Percentiles rank a stretch among this genome's conserved stretches.
These are phyloP conservation scores for Aphaenogaster floridana DNA, from an alignment of 1,140 invertebrate genomes.

Conservation along the genomic window DNA sequence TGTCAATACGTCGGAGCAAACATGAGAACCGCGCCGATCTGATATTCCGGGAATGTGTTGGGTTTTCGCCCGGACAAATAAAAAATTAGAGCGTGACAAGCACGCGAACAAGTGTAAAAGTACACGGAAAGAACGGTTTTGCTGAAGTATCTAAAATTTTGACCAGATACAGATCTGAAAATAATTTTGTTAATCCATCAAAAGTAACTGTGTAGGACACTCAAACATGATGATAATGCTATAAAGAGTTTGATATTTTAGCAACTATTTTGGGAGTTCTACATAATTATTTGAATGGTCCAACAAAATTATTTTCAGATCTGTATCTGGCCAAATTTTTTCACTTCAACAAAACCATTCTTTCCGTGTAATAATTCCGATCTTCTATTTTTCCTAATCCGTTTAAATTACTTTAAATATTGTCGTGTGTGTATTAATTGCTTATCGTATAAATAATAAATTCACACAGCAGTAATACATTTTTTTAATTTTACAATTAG, in stretches of 20 bases:
- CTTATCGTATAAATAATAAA: neutral
- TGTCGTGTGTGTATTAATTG: neutral
- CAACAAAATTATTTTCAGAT: too few relatives aligned
- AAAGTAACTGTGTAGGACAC: too few relatives aligned
- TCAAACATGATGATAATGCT: too few relatives aligned
- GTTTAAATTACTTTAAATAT: neutral
- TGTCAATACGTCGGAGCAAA: slow-evolving; percentile 36
- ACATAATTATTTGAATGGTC: too few relatives aligned
- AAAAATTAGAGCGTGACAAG: slow-evolving; percentile 19
- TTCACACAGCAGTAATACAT: neutral
- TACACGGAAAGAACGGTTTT: too few relatives aligned
- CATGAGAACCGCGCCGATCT: slow-evolving; percentile 8
- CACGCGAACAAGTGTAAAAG: neutral
- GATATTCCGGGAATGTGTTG: slow-evolving; percentile 3
- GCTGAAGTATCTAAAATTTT: too few relatives aligned
- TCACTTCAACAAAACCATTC: too few relatives aligned
- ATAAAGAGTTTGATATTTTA: too few relatives aligned
- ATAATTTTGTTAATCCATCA: too few relatives aligned
- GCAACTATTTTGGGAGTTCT: too few relatives aligned
- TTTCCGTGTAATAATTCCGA: neutral
- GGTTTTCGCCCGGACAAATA: slow-evolving; percentile 7
- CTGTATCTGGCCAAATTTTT: too few relatives aligned
- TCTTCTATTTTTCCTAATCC: neutral
- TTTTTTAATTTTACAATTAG: neutral
- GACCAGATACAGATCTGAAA: too few relatives aligned